Base-by-base conservation (phyloP, 2,113 vertebrate species). In the Lates calcarifer region DNA sequence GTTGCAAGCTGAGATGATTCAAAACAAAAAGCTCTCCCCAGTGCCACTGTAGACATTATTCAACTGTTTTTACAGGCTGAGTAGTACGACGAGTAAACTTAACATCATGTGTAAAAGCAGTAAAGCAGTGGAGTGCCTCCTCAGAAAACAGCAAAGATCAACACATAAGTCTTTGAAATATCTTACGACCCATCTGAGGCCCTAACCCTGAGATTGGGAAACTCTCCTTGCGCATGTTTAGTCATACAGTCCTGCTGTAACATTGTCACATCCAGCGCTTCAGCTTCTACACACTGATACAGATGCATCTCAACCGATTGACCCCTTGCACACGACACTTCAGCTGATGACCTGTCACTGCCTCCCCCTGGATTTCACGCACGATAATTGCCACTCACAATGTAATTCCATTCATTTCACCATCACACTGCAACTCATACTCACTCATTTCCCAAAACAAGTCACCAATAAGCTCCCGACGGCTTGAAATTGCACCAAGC, bases 281-380 rank as follows among this genome's bases (percentile, higher is more conserved):
- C 10, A 15, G 10, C 5, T 47, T 43, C 51, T 43, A 1, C 6
- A 62, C 31, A 45, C 10, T 29, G 24, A 72, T n/a, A 28, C 15
- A 20, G 26, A 62, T 28, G 20, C 18, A 49, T 49, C 29, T 1
- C 18, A 22, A 83, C 79, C 61, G 71, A 37, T 78, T 81, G 74
- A 90, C 81, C 81, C 81, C 35, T 29, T 61, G 20, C 31, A 13
- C 7, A 15, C 76, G 70, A 81, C 58, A 4, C 12, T 9, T 24
- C 20, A 37, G 37, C 33, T 22, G 49, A 74, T 31, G 24, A 85
- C 60, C 43, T 20, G 13, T 73, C 37, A 29, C 24, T 2, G 26
- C 61, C 79, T 82, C 86, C 73, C 51, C 58, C 9, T 56, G 22
- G 17, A 73, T 75, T 79, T 66, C 45, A 31, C 0, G 63, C 12